Conservation (phyloP, 53 echinoderm and acorn worm genomes). For the Pentamera pediparva region DNA sequence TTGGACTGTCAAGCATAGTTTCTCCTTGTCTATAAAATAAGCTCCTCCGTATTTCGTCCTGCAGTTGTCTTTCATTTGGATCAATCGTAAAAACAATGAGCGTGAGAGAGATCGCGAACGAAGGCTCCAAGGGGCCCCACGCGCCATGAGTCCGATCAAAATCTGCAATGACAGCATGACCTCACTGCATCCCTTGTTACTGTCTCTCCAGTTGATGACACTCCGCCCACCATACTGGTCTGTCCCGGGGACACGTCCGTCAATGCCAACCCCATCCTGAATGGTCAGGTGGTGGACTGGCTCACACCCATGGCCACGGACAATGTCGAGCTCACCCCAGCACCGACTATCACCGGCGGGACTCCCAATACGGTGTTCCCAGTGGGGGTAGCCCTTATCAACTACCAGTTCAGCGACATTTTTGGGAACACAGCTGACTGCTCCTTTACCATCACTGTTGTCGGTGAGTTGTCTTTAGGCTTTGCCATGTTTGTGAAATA, state of each 20-base stretch:
- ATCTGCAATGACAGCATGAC: too few relatives aligned
- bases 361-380: neutral
- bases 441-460: neutral
- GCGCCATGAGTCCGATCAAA: too few relatives aligned
- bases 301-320: neutral
- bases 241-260: neutral
- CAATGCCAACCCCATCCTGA: neutral
- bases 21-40: too few relatives aligned
- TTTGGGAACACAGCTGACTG: constrained; percentile 10
- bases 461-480: constrained; percentile 14
- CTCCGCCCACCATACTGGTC: neutral
- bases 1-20: too few relatives aligned
- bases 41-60: too few relatives aligned
- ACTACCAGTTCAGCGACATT: neutral
- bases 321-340: neutral
- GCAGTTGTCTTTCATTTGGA: too few relatives aligned
- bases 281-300: neutral
- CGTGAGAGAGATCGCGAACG: too few relatives aligned
- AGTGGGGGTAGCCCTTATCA: neutral
- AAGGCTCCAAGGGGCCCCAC: too few relatives aligned
- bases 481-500: too few relatives aligned
- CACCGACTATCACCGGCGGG: neutral
- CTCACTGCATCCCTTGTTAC: too few relatives aligned
- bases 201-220: neutral
- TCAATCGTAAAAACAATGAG: too few relatives aligned